Conservation (phyloP, 2,113 vertebrate genomes). For the Glaucidium brasilianum region DNA sequence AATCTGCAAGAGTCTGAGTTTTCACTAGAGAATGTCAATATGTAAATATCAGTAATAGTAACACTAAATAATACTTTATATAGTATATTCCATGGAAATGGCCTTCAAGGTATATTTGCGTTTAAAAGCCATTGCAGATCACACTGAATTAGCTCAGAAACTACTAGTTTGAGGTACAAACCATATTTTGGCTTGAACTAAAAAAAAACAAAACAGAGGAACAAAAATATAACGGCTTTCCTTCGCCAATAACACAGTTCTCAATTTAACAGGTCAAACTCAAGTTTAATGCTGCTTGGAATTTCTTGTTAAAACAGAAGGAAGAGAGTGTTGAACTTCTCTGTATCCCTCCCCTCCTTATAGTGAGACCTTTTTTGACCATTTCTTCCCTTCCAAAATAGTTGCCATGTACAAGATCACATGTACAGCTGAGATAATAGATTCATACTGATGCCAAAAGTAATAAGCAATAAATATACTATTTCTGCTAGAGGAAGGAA, state of each 20-base stretch:
- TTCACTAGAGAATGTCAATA: neutral
- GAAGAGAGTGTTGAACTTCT: neutral
- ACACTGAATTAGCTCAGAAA: neutral
- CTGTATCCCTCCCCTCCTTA: neutral
- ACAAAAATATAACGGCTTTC: neutral
- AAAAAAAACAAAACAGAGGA: neutral
- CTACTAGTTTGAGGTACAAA: neutral
- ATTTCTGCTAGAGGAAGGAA: neutral
- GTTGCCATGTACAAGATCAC: neutral
- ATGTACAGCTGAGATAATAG: neutral
- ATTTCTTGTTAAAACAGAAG: neutral
- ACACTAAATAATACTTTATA: neutral
- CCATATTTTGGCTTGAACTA: neutral
- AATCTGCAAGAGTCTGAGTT: neutral
- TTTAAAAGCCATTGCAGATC: neutral
- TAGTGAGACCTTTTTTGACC: neutral
- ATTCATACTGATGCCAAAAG: neutral
- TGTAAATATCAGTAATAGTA: neutral
- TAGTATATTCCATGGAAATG: neutral
- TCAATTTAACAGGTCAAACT: neutral
- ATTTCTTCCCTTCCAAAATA: neutral
- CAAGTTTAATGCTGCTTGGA: neutral
- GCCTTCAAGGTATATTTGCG: neutral
- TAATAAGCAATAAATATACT: neutral
- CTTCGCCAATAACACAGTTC: neutral